These are phyloP conservation scores for Panonychus citri DNA, from an alignment of 1,140 invertebrate species.

Conservation along the genomic window DNA sequence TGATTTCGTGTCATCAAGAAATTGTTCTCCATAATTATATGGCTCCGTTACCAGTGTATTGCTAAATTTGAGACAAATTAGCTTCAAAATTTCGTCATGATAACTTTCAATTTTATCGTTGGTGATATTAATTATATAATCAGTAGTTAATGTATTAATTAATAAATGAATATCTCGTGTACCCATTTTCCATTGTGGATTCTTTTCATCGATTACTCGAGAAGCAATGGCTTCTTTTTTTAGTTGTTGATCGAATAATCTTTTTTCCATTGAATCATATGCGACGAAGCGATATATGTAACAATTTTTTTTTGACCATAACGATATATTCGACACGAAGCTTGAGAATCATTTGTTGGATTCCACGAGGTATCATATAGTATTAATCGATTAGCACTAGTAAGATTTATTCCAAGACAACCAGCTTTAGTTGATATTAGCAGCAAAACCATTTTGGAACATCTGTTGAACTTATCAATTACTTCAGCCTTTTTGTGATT, in stretches of 20 bases:
- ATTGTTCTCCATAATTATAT: no score
- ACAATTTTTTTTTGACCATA: slow-evolving; percentile 39
- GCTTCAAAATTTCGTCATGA: no score
- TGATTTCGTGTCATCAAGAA: no score
- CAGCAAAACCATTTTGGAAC: no score
- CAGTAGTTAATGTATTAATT: no score
- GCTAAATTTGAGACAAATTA: no score
- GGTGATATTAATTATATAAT: no score
- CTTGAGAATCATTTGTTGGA: slow-evolving; percentile 96
- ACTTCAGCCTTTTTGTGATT: not conserved
- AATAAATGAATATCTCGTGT: no score
- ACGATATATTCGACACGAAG: slow-evolving; percentile 86
- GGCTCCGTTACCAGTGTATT: no score
- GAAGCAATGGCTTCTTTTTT: not conserved
- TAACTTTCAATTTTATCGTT: no score
- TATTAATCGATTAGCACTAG: slow-evolving; percentile 69
- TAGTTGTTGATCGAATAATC: not conserved
- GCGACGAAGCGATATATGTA: not conserved
- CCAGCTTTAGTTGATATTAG: no score
- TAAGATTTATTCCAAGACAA: not conserved
- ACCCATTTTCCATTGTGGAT: no score
- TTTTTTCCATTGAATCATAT: not conserved
- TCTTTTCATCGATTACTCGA: not conserved
- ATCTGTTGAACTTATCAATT: not conserved
- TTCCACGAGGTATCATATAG: slow-evolving; percentile 99